These are phyloP conservation scores for Pseudomyrmex gracilis DNA, from an alignment of 1,140 invertebrate species.

Conservation along the genomic window DNA sequence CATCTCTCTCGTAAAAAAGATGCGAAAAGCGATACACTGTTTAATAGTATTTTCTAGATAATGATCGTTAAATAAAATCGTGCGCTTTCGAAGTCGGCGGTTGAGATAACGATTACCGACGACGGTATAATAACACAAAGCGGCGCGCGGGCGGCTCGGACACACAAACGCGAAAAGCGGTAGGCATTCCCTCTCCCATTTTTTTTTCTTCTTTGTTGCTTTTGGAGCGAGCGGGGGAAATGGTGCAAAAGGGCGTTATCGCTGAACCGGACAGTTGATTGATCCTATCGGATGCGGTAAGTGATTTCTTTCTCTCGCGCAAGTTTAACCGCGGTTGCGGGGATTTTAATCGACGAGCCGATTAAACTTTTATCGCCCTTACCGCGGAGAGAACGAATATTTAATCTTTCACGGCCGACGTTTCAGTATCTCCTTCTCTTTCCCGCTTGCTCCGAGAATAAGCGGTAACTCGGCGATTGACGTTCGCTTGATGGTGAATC, in stretches of 20 bases:
- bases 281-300: conserved; percentile 60
- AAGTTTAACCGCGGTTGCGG: conserved; percentile 41
- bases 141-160: neutral
- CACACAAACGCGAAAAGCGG: conserved; percentile 27
- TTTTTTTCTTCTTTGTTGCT: conserved; percentile 50
- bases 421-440: neutral
- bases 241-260: conserved; percentile 59
- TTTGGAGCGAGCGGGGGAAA: conserved; percentile 48
- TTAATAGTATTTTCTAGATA: conserved; percentile 16
- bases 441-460: no score
- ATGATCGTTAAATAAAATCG: conserved; percentile 41
- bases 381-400: conserved; percentile 63
- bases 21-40: conserved; percentile 10
- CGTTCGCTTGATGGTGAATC: conserved; percentile 42
- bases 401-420: conserved; percentile 68
- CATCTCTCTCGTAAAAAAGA: neutral
- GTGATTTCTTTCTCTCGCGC: conserved; percentile 60
- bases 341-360: conserved; percentile 61
- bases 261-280: conserved; percentile 57
- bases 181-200: neutral
- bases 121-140: conserved; percentile 35
- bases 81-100: conserved; percentile 32
- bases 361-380: conserved; percentile 72
- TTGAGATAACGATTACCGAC: conserved; percentile 50
- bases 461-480: conserved; percentile 17